Percentiles rank a stretch among this genome's conserved stretches.
Evolutionary conservation across 2,888 invertebrate species (phyloP).

Genomic region (Aphidoletes aphidimyza): DNA sequence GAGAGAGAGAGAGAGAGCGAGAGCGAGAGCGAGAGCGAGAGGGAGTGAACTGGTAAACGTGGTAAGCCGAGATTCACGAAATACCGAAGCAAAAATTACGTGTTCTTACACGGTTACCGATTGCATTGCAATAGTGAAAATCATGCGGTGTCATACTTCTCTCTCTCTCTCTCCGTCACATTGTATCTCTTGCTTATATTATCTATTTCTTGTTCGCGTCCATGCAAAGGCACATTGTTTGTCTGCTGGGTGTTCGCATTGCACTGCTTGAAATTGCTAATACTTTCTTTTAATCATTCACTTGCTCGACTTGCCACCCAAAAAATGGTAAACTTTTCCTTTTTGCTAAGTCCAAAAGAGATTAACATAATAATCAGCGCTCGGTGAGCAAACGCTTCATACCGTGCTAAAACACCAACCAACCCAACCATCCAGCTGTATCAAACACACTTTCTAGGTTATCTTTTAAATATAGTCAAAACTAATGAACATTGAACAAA

Average conservation of each 20-base stretch:
- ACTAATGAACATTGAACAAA: constrained; percentile 4
- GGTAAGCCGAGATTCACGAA: neutral
- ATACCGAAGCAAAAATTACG: neutral
- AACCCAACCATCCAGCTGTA: too few species aligned
- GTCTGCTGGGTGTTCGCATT: neutral
- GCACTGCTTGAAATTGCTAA: neutral
- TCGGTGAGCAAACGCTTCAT: neutral
- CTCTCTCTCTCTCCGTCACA: neutral
- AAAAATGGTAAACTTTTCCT: constrained; percentile 40
- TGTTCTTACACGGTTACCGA: neutral
- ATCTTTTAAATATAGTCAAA: neutral
- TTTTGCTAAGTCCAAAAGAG: constrained; percentile 40
- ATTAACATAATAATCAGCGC: constrained; percentile 32
- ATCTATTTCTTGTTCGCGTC: neutral
- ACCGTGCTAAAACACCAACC: too few species aligned
- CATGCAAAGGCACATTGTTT: too few species aligned
- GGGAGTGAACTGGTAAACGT: too few species aligned
- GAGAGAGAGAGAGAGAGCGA: neutral
- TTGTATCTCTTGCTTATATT: neutral
- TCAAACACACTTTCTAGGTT: neutral
- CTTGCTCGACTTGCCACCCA: neutral
- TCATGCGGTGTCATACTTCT: too few species aligned
- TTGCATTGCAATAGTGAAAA: too few species aligned
- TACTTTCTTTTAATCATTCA: constrained; percentile 46
- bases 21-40: too few species aligned